phyloP scores from a whole-genome alignment of 1,140 invertebrate species.

The Branchinecta lynchi region DNA sequence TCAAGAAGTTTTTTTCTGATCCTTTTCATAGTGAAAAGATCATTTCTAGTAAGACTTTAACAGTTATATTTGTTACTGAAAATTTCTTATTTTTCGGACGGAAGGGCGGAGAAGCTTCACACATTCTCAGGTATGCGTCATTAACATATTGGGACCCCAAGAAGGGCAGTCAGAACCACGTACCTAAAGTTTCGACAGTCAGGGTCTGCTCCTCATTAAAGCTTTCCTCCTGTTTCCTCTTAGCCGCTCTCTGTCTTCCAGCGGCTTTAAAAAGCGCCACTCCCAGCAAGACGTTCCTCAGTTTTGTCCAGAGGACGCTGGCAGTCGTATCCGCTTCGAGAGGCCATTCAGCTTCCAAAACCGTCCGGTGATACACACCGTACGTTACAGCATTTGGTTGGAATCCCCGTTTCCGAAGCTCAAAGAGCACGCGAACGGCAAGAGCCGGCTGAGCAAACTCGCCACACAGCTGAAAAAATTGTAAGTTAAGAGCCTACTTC shows the following conservation, averaged over 20 bases:
- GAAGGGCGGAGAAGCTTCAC: too few species aligned
- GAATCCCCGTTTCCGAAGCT: conserved; percentile 86
- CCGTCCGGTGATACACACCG: conserved; percentile 42
- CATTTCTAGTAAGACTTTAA: too few species aligned
- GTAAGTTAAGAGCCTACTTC: too few species aligned
- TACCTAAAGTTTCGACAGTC: not conserved
- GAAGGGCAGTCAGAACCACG: too few species aligned
- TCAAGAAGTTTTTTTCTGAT: too few species aligned
- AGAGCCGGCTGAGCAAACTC: conserved; percentile 81
- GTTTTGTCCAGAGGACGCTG: conserved; percentile 79
- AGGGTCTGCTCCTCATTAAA: not conserved
- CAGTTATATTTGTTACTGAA: too few species aligned
- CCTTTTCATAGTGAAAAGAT: too few species aligned
- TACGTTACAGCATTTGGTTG: conserved; percentile 97
- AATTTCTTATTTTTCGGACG: too few species aligned
- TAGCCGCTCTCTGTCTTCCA: not conserved
- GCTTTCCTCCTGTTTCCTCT: conserved; percentile 20
- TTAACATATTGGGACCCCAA: too few species aligned
- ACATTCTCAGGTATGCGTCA: too few species aligned
- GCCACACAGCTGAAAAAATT: conserved; percentile 76
- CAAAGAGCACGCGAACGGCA: conserved; percentile 81
- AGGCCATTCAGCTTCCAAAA: conserved; percentile 88
- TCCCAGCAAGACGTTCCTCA: conserved; percentile 73
- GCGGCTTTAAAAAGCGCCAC: conserved; percentile 45
- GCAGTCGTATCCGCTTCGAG: conserved; percentile 63